Conservation (phyloP, 2,888 invertebrate species). For the Callinectes sapidus region DNA sequence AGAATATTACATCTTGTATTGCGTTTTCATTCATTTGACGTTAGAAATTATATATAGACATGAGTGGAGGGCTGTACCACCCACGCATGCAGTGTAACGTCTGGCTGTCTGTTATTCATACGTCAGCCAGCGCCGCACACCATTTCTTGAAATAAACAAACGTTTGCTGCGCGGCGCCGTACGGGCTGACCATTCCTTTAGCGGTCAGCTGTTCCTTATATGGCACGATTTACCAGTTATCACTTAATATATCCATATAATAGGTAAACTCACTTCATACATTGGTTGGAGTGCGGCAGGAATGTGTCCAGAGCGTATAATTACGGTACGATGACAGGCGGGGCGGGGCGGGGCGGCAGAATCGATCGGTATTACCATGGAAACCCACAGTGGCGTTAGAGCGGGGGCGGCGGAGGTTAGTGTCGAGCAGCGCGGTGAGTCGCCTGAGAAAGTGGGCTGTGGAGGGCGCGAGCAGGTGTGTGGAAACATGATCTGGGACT, state of each 20-base stretch:
- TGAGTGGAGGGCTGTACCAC: not conserved
- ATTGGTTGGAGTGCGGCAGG: not conserved
- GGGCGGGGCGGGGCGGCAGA: conserved; percentile 19
- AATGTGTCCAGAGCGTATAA: not conserved
- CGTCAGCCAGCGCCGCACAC: not conserved
- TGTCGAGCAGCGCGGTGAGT: not conserved
- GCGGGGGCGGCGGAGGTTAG: not conserved
- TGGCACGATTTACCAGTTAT: not conserved
- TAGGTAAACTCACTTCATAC: not conserved
- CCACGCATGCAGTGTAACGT: not conserved
- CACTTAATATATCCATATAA: not conserved
- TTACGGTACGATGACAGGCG: conserved; percentile 52
- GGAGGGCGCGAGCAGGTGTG: not conserved
- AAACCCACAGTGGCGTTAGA: conserved; percentile 53
- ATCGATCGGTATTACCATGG: conserved; percentile 61
- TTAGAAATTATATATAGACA: not conserved
- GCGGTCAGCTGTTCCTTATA: not conserved
- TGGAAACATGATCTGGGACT: conserved; percentile 63
- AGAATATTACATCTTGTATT: not conserved
- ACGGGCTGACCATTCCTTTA: not conserved
- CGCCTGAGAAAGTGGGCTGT: not conserved
- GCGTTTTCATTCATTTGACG: not conserved
- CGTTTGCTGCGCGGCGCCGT: not conserved
- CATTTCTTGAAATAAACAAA: not conserved
- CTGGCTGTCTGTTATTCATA: not conserved